phyloP scores from a whole-genome alignment of 2,113 vertebrate genomes.

The Euleptes europaea region DNA sequence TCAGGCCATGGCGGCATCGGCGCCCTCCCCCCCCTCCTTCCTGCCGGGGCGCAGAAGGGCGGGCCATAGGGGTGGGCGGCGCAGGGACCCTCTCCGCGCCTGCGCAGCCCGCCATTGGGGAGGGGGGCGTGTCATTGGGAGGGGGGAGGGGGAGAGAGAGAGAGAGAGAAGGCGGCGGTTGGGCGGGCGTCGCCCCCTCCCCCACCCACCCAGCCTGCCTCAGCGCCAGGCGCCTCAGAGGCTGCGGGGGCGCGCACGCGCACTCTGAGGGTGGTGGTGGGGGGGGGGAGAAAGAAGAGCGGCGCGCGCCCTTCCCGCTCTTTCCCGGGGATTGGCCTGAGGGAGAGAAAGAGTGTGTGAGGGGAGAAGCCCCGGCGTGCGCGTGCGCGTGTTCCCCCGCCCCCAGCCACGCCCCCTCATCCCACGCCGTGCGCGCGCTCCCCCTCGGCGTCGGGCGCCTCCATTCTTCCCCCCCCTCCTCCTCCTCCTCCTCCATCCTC shows the following conservation, averaged over 20 bases:
- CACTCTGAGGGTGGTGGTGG: too few species aligned
- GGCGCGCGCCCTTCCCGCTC: background rate
- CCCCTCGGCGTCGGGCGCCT: background rate
- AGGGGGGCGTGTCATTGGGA: too few species aligned
- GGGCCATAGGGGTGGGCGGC: too few species aligned
- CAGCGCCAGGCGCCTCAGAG: too few species aligned
- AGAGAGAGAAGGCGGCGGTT: background rate
- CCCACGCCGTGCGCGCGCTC: background rate
- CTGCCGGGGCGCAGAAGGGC: too few species aligned
- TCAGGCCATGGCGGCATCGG: too few species aligned
- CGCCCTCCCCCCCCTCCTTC: too few species aligned
- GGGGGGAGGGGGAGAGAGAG: too few species aligned
- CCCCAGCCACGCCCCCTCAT: background rate
- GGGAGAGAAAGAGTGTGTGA: background rate
- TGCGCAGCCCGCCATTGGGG: too few species aligned
- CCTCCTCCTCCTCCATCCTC: background rate
- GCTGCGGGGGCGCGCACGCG: background rate
- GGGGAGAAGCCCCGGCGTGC: constrained; percentile 15
- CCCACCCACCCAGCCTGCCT: too few species aligned
- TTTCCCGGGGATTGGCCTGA: background rate
- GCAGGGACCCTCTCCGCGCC: too few species aligned
- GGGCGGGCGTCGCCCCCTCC: background rate
- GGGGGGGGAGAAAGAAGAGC: background rate
- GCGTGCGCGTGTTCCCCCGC: background rate
- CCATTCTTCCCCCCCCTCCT: background rate